Evolutionary conservation across 2,113 vertebrate genomes (phyloP).

Genomic region (Dascyllus trimaculatus): DNA sequence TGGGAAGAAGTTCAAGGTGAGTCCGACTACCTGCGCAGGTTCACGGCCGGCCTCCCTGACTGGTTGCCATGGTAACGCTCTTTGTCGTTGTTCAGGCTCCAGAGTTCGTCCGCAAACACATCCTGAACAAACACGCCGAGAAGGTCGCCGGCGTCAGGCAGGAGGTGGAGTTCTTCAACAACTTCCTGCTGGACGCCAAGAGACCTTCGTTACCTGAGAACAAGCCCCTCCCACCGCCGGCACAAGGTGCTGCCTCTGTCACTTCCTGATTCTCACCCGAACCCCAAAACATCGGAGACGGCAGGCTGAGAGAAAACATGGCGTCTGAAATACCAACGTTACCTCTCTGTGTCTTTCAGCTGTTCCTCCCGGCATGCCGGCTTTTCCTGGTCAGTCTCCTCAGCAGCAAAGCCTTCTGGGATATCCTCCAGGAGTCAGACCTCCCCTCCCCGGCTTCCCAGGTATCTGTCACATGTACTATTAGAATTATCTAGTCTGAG

Average conservation of each 20-base stretch:
- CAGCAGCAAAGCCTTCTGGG: slow-evolving; percentile 82
- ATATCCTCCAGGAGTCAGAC: slow-evolving; percentile 86
- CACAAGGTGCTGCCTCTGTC: slow-evolving; percentile 81
- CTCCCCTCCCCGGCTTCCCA: slow-evolving; percentile 75
- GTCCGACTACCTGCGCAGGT: background rate
- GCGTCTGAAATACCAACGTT: accelerated
- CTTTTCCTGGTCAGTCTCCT: slow-evolving; percentile 65
- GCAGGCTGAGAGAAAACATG: no score
- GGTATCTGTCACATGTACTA: no score
- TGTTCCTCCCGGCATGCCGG: slow-evolving; percentile 79
- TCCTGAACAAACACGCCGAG: slow-evolving; percentile 93
- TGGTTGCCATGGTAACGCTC: slow-evolving; percentile 8
- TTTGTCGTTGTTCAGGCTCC: slow-evolving; percentile 84
- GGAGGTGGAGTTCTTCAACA: slow-evolving; percentile 94
- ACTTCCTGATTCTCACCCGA: no score
- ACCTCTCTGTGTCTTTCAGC: slow-evolving; percentile 33
- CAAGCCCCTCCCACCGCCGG: slow-evolving; percentile 88
- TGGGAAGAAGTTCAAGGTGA: slow-evolving; percentile 93
- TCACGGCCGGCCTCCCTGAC: no score
- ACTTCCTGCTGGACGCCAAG: slow-evolving; percentile 92
- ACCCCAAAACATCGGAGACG: no score
- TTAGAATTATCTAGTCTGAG: no score
- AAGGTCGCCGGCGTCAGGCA: slow-evolving; percentile 92
- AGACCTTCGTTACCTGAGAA: slow-evolving; percentile 90
- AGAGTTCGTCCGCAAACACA: slow-evolving; percentile 96